Percentiles rank a stretch among this genome's conserved stretches.
phyloP scores from a whole-genome alignment of 2,888 invertebrate species.

The Brassicogethes aeneus region DNA sequence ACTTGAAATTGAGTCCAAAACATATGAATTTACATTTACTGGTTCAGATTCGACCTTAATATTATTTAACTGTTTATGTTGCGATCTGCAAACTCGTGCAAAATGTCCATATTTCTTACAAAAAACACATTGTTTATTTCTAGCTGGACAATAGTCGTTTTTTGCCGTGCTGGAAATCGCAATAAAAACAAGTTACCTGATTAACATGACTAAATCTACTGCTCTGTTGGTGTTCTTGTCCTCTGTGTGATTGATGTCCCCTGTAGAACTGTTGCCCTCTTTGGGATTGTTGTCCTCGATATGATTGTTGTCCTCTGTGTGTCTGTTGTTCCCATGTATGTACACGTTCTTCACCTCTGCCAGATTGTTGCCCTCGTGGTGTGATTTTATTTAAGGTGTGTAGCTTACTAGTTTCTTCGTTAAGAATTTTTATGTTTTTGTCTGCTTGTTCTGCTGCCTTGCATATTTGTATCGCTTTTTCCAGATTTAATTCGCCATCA shows the following conservation, averaged over 20 bases:
- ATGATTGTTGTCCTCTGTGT: no score
- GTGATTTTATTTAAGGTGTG: neutral
- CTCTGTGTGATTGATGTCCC: no score
- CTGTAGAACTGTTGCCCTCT: no score
- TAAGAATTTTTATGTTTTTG: conserved; percentile 1
- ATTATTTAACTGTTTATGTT: neutral
- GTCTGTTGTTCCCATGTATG: neutral
- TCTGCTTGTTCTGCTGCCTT: conserved; percentile 9
- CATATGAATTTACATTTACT: neutral
- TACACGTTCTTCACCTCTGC: neutral
- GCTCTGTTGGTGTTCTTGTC: neutral
- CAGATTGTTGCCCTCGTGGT: neutral
- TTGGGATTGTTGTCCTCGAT: neutral
- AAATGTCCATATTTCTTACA: no score
- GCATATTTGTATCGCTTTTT: conserved; percentile 7
- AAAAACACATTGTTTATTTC: neutral
- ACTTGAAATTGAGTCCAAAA: neutral
- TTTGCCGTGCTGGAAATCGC: neutral
- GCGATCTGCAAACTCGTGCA: neutral
- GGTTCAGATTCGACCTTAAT: neutral
- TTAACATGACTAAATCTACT: neutral
- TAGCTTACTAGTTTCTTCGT: neutral
- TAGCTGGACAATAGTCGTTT: neutral
- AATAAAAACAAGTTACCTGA: neutral
- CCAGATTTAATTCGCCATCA: conserved; percentile 4